Evolutionary conservation across 1,140 invertebrate species (phyloP), one percentile per base, ranked within the genome.

Genomic region (Zophobas atratus): DNA sequence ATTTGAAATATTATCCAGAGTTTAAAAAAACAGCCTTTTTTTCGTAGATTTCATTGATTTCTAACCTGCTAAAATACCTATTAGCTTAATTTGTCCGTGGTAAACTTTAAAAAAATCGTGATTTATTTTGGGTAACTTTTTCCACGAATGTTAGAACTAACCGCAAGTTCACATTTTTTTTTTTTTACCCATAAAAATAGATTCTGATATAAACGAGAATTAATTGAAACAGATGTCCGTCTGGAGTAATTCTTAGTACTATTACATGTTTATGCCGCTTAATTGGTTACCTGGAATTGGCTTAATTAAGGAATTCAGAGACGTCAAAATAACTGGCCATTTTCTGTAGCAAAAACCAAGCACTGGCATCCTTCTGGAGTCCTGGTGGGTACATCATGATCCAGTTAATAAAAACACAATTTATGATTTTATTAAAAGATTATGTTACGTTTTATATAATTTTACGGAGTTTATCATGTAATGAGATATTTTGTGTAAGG

Each of bases 241-340:
- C 20, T 20, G 20, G 2, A 46, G 51, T 32, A 55, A 55, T 55
- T 55, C 53, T 55, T 55, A 55, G 53, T 55, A 67, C 39, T 43
- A 67, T 67, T 67, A 63, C 57, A 36, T 0, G 57, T 63, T 51
- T 63, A 67, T 72, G 33, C 33, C 72, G 56, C 53, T 78, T 80
- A 80, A 80, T 80, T 80, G 79, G 77, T 75, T 80, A 80, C 79
- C 41, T 49, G 77, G 79, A 80, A 80, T 75, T 80, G 76, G 73
- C 78, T 74, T 80, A 80, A 80, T 80, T 80, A 78, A 70, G 56
- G 74, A 78, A 80, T 80, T 78, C 77, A 78, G 32, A 71, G 72
- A 70, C 77, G 60, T 56, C 53, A 51, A 60, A 67, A 67, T 67
- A 32, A 8, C 74, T 70, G 67, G 43, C 76, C 6, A 51, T 2